Base-by-base conservation (phyloP, 2,797 vertebrate species). In the Psittacula derbiana region DNA sequence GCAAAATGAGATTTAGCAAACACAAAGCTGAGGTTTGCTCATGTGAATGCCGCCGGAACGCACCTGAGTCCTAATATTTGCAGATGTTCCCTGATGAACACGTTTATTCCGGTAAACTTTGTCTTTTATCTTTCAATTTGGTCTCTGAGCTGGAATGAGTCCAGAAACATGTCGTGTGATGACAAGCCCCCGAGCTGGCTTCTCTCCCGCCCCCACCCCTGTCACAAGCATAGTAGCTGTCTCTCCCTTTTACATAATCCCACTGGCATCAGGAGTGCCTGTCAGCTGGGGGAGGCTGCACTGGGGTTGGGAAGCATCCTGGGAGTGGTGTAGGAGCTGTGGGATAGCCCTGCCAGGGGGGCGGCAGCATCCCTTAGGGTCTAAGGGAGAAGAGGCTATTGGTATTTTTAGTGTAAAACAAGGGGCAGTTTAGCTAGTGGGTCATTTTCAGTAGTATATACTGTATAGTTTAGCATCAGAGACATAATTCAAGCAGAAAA, bases 171-270 rank as follows among this genome's bases (percentile, higher is more conserved):
- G 87, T 70, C 72, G 25, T 7, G 25, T 4, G 91, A 41, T 66
- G 85, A 65, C 52, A 44, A 96, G 88, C 76, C 92, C 94, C 93
- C 20, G 33, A 94, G 69, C 86, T 85, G 88, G 82, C 80, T 91
- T 90, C 87, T 78, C 70, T 94, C 44, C 92, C 89, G 18, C 95
- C 95, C 95, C 97, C 86, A 90, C 20, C 82, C 85, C 82, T 92
- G 78, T 64, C 92, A 90, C 73, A 55, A 84, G 38, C 47, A 5
- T 43, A 89, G 69, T 76, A 5, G 28, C 79, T n/a, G 69, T 64
- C 71, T 25, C 40, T 91, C 69, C 65, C 71, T 88, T 97, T 97
- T 96, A 97, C 80, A 38, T 96, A 97, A 98, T 53, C 25, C 49
- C 33, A 17, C 70, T 52, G 94, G 96, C 95, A 94, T 31, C n/a